Conservation (phyloP, 2,888 invertebrate species). For the Tholera decimalis region DNA sequence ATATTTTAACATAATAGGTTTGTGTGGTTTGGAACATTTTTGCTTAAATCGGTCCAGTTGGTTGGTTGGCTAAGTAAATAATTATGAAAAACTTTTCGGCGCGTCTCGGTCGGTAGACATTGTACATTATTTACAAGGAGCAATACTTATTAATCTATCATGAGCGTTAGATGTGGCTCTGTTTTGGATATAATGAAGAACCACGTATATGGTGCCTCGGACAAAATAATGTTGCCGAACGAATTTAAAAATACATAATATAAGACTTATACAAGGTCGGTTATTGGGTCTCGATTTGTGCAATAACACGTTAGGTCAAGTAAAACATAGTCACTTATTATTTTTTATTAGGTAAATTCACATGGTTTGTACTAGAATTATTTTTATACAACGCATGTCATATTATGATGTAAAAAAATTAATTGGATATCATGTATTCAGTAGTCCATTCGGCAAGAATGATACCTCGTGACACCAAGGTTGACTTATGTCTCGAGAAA, state of each 20-base stretch:
- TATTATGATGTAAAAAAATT: slow-evolving; percentile 23
- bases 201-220: not conserved
- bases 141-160: not conserved
- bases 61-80: too few species aligned
- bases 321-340: slow-evolving; percentile 12
- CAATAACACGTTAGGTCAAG: slow-evolving; percentile 31
- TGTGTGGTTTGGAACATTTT: too few species aligned
- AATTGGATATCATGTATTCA: slow-evolving; percentile 28
- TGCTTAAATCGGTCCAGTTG: too few species aligned
- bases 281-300: slow-evolving; percentile 27
- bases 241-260: slow-evolving; percentile 9
- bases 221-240: not conserved
- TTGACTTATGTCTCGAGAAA: slow-evolving; percentile 12
- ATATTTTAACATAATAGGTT: too few species aligned
- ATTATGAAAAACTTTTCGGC: too few species aligned
- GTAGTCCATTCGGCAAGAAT: slow-evolving; percentile 8
- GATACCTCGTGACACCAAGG: not conserved
- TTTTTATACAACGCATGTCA: slow-evolving; percentile 29
- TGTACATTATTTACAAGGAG: not conserved
- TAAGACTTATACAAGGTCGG: slow-evolving; percentile 6
- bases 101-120: not conserved
- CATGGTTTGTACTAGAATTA: slow-evolving; percentile 3
- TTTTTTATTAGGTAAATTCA: slow-evolving; percentile 15
- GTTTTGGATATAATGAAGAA: not conserved
- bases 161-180: not conserved